Percentiles rank a stretch among this genome's conserved stretches.
phyloP scores from a whole-genome alignment of 1,140 invertebrate genomes.

The Leptopilina clavipes region DNA sequence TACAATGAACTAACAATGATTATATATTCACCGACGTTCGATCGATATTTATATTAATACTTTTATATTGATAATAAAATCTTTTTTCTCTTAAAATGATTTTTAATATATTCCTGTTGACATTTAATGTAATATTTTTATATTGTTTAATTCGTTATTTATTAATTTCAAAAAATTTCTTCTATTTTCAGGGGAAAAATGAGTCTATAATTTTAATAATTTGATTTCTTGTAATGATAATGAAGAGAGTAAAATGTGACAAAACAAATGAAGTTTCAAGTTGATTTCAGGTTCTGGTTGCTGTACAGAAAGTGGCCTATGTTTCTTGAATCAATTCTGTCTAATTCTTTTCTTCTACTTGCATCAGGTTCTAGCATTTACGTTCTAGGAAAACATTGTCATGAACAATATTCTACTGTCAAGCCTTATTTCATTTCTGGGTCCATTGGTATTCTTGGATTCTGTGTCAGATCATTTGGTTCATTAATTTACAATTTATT shows the following conservation, averaged over 20 bases:
- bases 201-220: too few species aligned
- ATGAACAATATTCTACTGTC: slow-evolving; percentile 41
- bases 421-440: slow-evolving; percentile 46
- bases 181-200: too few species aligned
- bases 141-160: too few species aligned
- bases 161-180: too few species aligned
- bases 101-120: too few species aligned
- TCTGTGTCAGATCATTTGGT: slow-evolving; percentile 48
- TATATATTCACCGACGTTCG: slow-evolving; percentile 17
- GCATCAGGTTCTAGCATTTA: slow-evolving; percentile 55
- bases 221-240: background rate
- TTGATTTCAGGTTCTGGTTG: background rate
- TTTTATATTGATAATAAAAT: slow-evolving; percentile 30
- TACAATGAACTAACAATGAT: slow-evolving; percentile 23
- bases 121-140: too few species aligned
- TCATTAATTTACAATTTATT: slow-evolving; percentile 50
- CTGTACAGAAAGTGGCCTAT: slow-evolving; percentile 38
- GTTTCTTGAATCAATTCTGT: slow-evolving; percentile 54
- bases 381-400: slow-evolving; percentile 45
- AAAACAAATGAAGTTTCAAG: slow-evolving; percentile 5
- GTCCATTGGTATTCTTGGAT: slow-evolving; percentile 49
- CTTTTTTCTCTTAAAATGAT: slow-evolving; percentile 26
- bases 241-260: background rate
- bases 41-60: slow-evolving; percentile 30
- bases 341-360: slow-evolving; percentile 53